Evolutionary conservation across 2,888 invertebrate genomes (phyloP), one percentile per base, ranked within the genome.

Genomic region (Ectobius pallidus): DNA sequence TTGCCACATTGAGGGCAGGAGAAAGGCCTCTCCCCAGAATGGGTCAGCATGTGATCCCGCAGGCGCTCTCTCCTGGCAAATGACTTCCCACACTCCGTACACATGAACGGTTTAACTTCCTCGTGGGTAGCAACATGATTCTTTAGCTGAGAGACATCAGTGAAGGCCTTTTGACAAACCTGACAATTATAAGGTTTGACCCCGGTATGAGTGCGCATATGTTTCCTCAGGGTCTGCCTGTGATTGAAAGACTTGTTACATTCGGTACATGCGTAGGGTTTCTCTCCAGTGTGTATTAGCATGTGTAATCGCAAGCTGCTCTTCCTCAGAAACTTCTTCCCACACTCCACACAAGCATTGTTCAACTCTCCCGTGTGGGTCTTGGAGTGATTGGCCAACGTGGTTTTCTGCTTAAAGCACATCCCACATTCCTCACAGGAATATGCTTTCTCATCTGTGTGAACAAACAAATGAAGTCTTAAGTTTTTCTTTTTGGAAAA

Each of bases 321-420:
- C n/a, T 20, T 14, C 22, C 63, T 39, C 9, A 18, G 22, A 25
- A 63, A 63, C 20, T 42, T 63, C 65, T 81, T 81, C 14, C 80
- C 81, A 63, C 81, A 81, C 42, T 81, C 80, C 22, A 80, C 80
- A 25, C 81, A 81, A 20, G 79, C 79, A 32, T 79, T 81, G 4
- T 81, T 81, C 14, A 80, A 75, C 18, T 81, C 69, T 2, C 81
- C 81, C 16, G 78, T 81, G 73, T 81, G 81, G 44, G 80, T 77
- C 70, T 81, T 77, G 39, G 79, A 79, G 39, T 81, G 81, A 0
- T 81, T 80, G 25, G 80, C 71, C 6, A 73, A 52, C 16, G 73
- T 74, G 30, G 73, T 73, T 69, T 74, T 75, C 20, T 74, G 73
- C 2, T 73, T 61, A 34, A 75, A 75, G 2, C 39, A 65, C 9